Base-by-base conservation (phyloP, 2,113 vertebrate genomes). In the Xyliphius kryptos region DNA sequence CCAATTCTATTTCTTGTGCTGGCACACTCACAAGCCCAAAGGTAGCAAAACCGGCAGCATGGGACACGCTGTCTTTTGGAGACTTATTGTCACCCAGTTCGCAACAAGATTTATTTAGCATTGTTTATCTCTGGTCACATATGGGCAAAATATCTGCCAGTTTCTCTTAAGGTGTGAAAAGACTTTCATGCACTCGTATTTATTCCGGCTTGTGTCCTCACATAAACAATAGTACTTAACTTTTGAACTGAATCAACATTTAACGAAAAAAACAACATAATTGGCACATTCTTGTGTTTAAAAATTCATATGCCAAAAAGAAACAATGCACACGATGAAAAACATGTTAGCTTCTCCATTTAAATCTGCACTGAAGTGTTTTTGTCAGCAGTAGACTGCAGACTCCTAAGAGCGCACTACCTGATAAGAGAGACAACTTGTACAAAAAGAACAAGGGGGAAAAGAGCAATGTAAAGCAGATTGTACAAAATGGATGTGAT, bases 361-460 rank as follows among this genome's bases (percentile, higher is more conserved):
- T 66, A 66, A 62, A 66, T n/a, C 22, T 37, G 44, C 16, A 61
- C 22, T 47, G 40, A 56, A 71, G 46, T 1, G 22, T 32, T 13
- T 62, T 57, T 52, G 22, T 71, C 58, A 70, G 68, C 62, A 66
- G 50, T 22, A 44, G 38, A 37, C 52, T 49, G 37, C 44, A 21
- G 15, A 19, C 26, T 59, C 54, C 59, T 59, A 43, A 54, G 60
- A 43, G 53, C 40, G 19, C 54, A 17, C 16, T 21, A 57, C 48
- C 50, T 20, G 11, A 58, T 53, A 54, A 36, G 19, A 59, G 60
- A 49, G 48, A 22, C 54, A 7, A 54, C 36, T 63, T 49, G 19
- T 77, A 86, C 74, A 50, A 26, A 38, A 44, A 57, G 72, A 60
- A 84, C 77, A 80, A 81, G 81, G 83, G 82, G 71, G 81, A 71